A percentile compares a stretch with the other conserved stretches of the same genome.
Evolutionary conservation across 1,140 invertebrate genomes (phyloP).

Genomic region (Amphibalanus amphitrite): DNA sequence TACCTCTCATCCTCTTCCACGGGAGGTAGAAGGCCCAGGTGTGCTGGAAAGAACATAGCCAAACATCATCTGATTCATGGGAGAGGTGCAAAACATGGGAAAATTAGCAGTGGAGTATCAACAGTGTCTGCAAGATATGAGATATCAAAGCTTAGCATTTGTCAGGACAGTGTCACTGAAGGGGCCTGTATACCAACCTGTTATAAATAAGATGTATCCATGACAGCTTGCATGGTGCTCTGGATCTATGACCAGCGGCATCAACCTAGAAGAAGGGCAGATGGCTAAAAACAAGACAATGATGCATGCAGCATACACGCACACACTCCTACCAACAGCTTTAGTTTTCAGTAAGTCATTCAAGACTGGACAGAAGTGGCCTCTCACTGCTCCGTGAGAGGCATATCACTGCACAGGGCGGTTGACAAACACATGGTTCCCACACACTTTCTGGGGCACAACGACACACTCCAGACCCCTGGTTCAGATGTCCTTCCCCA

Average conservation of each 20-base stretch:
- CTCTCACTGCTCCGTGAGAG: too few species aligned
- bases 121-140: background rate
- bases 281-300: background rate
- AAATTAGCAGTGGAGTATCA: background rate
- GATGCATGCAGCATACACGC: background rate
- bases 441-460: too few species aligned
- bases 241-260: background rate
- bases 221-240: background rate
- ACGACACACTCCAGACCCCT: too few species aligned
- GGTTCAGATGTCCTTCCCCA: background rate
- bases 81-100: too few species aligned
- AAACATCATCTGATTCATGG: background rate
- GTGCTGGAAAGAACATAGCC: background rate
- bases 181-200: background rate
- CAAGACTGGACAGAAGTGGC: too few species aligned
- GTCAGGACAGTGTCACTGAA: too few species aligned
- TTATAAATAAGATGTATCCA: background rate
- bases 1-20: background rate
- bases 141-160: too few species aligned
- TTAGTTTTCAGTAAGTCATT: too few species aligned
- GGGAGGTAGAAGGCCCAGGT: background rate
- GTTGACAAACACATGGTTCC: too few species aligned
- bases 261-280: background rate
- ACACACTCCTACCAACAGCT: background rate
- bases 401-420: too few species aligned